A percentile compares a stretch with the other conserved stretches of the same genome.
Conservation (phyloP, 2,113 vertebrate genomes). For the Brachypteracias leptosomus region DNA sequence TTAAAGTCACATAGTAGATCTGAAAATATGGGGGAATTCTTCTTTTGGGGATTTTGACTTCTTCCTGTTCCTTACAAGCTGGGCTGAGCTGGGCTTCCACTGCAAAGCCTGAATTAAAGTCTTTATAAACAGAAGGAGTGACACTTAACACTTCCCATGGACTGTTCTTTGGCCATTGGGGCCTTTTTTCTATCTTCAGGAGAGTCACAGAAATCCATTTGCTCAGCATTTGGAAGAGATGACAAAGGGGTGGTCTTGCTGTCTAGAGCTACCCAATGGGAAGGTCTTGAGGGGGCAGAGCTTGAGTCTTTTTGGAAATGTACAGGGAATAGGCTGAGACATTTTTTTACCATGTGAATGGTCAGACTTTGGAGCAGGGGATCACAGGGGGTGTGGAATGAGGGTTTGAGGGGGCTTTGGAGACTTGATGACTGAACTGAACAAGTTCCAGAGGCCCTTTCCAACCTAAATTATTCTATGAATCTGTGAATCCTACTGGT, state of each 20-base stretch:
- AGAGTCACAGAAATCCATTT: neutral
- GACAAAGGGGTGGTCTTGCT: neutral
- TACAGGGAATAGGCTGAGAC: neutral
- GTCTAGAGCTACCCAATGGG: neutral
- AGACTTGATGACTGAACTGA: neutral
- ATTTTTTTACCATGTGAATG: accelerated
- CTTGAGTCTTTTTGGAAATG: neutral
- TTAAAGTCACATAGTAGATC: accelerated
- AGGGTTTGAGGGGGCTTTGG: neutral
- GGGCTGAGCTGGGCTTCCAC: accelerated
- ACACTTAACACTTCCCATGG: neutral
- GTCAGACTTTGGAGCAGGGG: neutral
- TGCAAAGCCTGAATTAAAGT: neutral
- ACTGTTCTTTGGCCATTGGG: accelerated
- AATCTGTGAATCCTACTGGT: neutral
- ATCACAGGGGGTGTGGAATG: accelerated
- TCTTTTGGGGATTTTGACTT: neutral
- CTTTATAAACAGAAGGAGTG: neutral
- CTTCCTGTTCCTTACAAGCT: neutral
- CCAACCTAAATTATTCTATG: neutral
- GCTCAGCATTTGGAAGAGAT: neutral
- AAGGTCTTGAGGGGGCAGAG: neutral
- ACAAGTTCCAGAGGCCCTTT: neutral
- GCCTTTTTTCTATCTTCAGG: neutral
- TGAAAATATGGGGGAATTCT: accelerated